Evolutionary conservation across 2,888 invertebrate species (phyloP).

Genomic region (Nezara viridula): DNA sequence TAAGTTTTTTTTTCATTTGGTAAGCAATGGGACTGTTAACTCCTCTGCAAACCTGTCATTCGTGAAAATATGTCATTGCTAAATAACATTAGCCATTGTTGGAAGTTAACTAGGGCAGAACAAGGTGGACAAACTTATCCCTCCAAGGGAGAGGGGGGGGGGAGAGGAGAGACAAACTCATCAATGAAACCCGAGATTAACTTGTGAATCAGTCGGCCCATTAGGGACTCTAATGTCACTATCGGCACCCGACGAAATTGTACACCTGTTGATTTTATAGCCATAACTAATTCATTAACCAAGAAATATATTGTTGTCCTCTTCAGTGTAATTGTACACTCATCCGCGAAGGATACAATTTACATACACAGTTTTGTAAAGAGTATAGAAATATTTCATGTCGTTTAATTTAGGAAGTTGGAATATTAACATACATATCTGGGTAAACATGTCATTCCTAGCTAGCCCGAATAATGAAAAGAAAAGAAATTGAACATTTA

Average conservation of each 20-base stretch:
- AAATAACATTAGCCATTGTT: background rate
- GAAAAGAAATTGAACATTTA: too few relatives aligned
- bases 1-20: too few relatives aligned
- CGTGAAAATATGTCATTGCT: background rate
- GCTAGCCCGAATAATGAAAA: too few relatives aligned
- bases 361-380: background rate
- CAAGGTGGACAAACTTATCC: background rate
- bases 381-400: background rate
- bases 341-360: background rate
- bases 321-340: background rate
- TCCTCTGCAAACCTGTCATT: background rate
- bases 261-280: slow-evolving; percentile 16
- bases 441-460: too few relatives aligned
- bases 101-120: background rate
- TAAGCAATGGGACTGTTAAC: too few relatives aligned
- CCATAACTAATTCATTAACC: background rate
- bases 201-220: background rate
- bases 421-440: too few relatives aligned
- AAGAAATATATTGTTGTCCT: background rate
- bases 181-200: slow-evolving; percentile 22
- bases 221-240: background rate
- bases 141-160: background rate
- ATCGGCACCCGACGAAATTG: background rate
- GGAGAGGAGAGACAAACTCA: slow-evolving; percentile 25
- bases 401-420: too few relatives aligned